Conservation (phyloP, 2,888 invertebrate species). For the Blastobasis adustella region DNA sequence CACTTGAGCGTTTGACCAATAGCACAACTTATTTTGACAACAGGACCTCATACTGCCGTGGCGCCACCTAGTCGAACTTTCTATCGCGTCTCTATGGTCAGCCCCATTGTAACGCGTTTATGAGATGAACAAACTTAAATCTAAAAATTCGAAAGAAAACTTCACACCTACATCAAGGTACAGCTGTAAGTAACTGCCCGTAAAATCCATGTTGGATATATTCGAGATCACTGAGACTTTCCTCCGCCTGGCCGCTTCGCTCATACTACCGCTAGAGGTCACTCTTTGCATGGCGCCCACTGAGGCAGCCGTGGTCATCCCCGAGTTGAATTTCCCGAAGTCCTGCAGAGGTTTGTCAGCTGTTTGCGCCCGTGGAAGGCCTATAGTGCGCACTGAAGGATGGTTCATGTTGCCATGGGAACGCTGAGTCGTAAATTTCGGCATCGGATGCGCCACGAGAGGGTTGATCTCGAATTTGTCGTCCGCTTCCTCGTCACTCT, state of each 20-base stretch:
- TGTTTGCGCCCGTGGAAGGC: slow-evolving; percentile 61
- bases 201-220: slow-evolving; percentile 83
- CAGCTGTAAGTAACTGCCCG: slow-evolving; percentile 81
- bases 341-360: slow-evolving; percentile 66
- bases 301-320: slow-evolving; percentile 60
- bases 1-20: too few relatives aligned
- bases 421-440: slow-evolving; percentile 52
- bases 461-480: slow-evolving; percentile 72
- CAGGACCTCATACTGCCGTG: too few relatives aligned
- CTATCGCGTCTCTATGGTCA: too few relatives aligned
- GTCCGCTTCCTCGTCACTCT: slow-evolving; percentile 77
- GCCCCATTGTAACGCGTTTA: too few relatives aligned
- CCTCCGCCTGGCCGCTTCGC: slow-evolving; percentile 66
- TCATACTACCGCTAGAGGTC: slow-evolving; percentile 67
- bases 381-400: slow-evolving; percentile 58
- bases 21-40: too few relatives aligned
- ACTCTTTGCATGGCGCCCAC: slow-evolving; percentile 66
- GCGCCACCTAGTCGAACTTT: too few relatives aligned
- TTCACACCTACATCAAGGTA: slow-evolving; percentile 75
- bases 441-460: slow-evolving; percentile 47
- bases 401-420: slow-evolving; percentile 63
- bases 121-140: not conserved
- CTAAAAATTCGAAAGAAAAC: slow-evolving; percentile 5
- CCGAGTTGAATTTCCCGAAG: slow-evolving; percentile 44
- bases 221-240: slow-evolving; percentile 82